These are phyloP conservation scores for Nomada ferruginata DNA, from an alignment of 2,888 invertebrate genomes.

Conservation along the genomic window DNA sequence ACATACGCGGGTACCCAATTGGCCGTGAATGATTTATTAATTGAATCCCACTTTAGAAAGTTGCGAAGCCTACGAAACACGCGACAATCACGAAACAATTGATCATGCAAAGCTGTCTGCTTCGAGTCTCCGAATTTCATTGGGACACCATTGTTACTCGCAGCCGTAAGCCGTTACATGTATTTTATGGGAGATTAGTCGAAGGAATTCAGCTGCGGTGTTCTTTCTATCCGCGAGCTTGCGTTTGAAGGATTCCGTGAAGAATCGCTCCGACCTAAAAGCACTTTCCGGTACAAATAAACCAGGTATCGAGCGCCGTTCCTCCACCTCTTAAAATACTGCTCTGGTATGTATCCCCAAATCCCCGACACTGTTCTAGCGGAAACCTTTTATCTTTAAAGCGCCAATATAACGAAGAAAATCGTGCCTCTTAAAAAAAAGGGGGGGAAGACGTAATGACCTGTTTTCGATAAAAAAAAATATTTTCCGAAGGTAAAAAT, in stretches of 20 bases:
- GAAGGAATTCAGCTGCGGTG: not conserved
- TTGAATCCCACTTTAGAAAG: too few species aligned
- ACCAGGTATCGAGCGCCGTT: slow-evolving; percentile 1
- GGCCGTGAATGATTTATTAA: slow-evolving; percentile 9
- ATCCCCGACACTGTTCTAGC: not conserved
- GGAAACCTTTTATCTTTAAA: not conserved
- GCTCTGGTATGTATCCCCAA: not conserved
- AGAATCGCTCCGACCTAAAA: not conserved
- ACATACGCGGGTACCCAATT: not conserved
- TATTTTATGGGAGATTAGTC: not conserved
- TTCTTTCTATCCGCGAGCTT: not conserved
- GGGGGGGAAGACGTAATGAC: too few species aligned
- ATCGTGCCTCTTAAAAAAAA: too few species aligned
- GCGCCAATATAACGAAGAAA: not conserved
- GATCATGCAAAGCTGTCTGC: too few species aligned
- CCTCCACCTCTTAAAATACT: not conserved
- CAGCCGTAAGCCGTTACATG: not conserved
- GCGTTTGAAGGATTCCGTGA: not conserved
- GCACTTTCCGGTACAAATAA: not conserved
- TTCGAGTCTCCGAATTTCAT: not conserved
- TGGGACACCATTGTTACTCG: not conserved
- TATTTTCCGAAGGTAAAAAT: not conserved
- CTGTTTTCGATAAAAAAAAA: not conserved
- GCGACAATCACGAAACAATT: too few species aligned
- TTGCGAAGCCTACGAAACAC: too few species aligned